Base-by-base conservation (phyloP, 1,140 invertebrate species). In the Megathymus violae region DNA sequence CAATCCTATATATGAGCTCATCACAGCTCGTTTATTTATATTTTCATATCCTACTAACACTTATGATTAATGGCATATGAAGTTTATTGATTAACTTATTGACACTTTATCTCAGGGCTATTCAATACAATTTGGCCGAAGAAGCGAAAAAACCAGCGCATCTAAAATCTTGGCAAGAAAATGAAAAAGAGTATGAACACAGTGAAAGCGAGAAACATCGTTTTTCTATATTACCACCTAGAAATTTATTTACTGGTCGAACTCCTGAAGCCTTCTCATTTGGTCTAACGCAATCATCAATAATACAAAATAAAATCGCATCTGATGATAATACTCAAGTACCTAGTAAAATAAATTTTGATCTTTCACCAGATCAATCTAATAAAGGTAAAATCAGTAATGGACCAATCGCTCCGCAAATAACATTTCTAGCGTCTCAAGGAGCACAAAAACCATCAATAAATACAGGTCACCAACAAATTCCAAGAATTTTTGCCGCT, bases 41-140 rank as follows among this genome's bases (percentile, higher is more conserved):
- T n/a, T n/a, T n/a, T n/a, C n/a, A n/a, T n/a, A n/a, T n/a, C n/a
- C n/a, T n/a, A n/a, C n/a, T n/a, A n/a, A n/a, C n/a, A n/a, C n/a
- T n/a, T n/a, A n/a, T n/a, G n/a, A n/a, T n/a, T n/a, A n/a, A n/a
- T n/a, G n/a, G n/a, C n/a, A n/a, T n/a, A n/a, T n/a, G n/a, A n/a
- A n/a, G n/a, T n/a, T n/a, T n/a, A n/a, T n/a, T n/a, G n/a, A n/a
- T n/a, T n/a, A n/a, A n/a, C n/a, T n/a, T n/a, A n/a, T n/a, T n/a
- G n/a, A n/a, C n/a, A n/a, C n/a, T 36, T 25, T 62, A 16, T 82
- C 76, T 47, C 50, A 92, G 91, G 56, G 78, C 91, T 4, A 69
- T 92, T 48, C 88, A 92, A 44, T 86, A 89, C 51, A 92, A 92
- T 58, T 71, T 92, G 48, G 89, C 89, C 3, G 89, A 90, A 73